Evolutionary conservation across 2,113 vertebrate species (phyloP).

Genomic region (Eolophus roseicapilla): DNA sequence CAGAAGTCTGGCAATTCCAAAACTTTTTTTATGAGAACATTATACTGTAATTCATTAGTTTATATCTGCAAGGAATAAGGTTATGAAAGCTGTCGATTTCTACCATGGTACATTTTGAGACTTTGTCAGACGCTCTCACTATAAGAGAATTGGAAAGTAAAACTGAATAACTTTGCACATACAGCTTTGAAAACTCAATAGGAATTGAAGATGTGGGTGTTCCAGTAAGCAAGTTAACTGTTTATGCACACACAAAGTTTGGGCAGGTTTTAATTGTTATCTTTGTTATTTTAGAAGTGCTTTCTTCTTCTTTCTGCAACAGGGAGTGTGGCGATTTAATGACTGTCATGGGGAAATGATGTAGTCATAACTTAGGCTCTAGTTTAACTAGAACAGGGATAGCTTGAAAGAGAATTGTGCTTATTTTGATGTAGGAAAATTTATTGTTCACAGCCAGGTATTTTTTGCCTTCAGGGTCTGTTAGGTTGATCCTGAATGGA

Average conservation of each 20-base stretch:
- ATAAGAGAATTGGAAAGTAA: neutral
- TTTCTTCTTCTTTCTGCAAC: neutral
- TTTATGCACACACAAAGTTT: neutral
- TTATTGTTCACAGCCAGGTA: neutral
- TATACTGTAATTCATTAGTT: slow-evolving; percentile 11
- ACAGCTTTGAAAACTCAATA: neutral
- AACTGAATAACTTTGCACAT: neutral
- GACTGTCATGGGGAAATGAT: neutral
- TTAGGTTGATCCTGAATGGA: neutral
- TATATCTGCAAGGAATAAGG: slow-evolving; percentile 16
- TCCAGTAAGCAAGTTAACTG: neutral
- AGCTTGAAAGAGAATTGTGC: neutral
- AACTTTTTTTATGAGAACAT: slow-evolving; percentile 34
- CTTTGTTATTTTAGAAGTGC: neutral
- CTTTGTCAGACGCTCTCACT: neutral
- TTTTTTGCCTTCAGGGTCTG: neutral
- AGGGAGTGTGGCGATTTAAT: neutral
- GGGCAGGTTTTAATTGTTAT: neutral
- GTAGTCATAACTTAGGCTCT: neutral
- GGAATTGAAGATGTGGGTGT: neutral
- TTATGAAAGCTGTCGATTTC: neutral
- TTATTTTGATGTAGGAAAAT: neutral
- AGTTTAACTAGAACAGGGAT: neutral
- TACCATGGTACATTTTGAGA: neutral
- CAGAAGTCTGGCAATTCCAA: slow-evolving; percentile 35